A percentile compares a stretch with the other conserved stretches of the same genome.
Conservation (phyloP, 2,113 vertebrate species). For the Pseudonaja textilis region DNA sequence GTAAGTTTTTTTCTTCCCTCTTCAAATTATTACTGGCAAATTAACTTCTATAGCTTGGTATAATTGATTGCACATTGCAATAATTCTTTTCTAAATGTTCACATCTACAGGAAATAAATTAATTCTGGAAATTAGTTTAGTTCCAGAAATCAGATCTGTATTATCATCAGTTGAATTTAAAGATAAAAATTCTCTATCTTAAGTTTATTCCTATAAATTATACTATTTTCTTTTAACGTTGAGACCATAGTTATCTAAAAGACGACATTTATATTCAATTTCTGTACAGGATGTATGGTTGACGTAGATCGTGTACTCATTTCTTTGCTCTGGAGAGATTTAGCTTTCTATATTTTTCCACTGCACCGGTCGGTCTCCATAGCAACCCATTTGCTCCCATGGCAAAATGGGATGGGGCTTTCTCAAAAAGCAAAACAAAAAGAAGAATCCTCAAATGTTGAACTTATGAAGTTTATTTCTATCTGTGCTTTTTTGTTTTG, state of each 20-base stretch:
- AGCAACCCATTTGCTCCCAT: constrained; percentile 65
- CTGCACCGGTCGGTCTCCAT: constrained; percentile 63
- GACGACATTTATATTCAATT: constrained; percentile 29
- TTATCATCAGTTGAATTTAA: background rate
- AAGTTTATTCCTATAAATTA: background rate
- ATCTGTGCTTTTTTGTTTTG: background rate
- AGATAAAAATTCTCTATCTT: background rate
- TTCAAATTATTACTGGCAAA: background rate
- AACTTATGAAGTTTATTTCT: constrained; percentile 29
- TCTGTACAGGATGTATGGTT: constrained; percentile 32
- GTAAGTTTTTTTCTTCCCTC: background rate
- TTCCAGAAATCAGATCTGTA: background rate
- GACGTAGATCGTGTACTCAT: constrained; percentile 38
- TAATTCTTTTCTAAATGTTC: background rate
- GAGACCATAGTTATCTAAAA: constrained; percentile 15
- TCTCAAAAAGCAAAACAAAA: background rate
- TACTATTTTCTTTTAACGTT: constrained; percentile 31
- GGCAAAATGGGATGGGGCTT: constrained; percentile 53
- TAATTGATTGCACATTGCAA: background rate
- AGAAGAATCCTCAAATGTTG: constrained; percentile 56
- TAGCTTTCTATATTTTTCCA: constrained; percentile 60
- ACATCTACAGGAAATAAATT: background rate
- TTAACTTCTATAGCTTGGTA: background rate
- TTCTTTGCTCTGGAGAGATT: constrained; percentile 53
- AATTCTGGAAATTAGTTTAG: background rate